Base-by-base conservation (phyloP, 1,140 invertebrate species). In the Euglossa dilemma region DNA sequence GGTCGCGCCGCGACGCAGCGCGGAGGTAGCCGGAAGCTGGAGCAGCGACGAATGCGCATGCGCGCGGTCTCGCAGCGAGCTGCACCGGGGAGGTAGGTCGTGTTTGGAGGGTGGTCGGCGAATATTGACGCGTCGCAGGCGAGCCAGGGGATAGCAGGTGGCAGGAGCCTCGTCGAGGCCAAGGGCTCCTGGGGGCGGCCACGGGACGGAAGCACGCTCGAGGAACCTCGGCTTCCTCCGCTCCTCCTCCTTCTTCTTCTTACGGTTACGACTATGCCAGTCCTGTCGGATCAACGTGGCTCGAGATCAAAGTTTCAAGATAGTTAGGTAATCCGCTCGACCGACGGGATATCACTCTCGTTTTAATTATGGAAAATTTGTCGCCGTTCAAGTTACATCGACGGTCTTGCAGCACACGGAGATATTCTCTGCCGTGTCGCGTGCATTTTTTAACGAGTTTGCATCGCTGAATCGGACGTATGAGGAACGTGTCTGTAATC, bases 41-140 rank as follows among this genome's bases (percentile, higher is more conserved):
- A 50, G n/a, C 61, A 50, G 61, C 16, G 11, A 47, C 14, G n/a
- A 67, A 16, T 6, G 79, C 86, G 87, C 83, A 14, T 89, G 88
- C 87, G 88, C 73, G 12, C 2, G 47, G 63, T 74, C 57, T 20
- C 50, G 59, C 71, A 61, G 25, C 56, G 80, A 28, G 47, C 61
- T 28, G 78, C 74, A 74, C 71, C 63, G 73, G 72, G 80, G 72
- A 50, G 50, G 16, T 56, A n/a, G 71, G 64, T 45, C 69, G 77
- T 85, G 85, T 85, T 80, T 64, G 88, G 78, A 78, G 83, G 84
- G 86, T 71, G 71, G 81, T 72, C 71, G 45, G 73, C 81, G 89
- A 90, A 90, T 90, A 90, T 90, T 87, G 89, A 90, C 89, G 89
- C 83, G 88, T 84, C 78, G 87, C 85, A 89, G 85, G 88, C 83